Base-by-base conservation (phyloP, 1,140 invertebrate species). In the Yoshiicerus persimilis region DNA sequence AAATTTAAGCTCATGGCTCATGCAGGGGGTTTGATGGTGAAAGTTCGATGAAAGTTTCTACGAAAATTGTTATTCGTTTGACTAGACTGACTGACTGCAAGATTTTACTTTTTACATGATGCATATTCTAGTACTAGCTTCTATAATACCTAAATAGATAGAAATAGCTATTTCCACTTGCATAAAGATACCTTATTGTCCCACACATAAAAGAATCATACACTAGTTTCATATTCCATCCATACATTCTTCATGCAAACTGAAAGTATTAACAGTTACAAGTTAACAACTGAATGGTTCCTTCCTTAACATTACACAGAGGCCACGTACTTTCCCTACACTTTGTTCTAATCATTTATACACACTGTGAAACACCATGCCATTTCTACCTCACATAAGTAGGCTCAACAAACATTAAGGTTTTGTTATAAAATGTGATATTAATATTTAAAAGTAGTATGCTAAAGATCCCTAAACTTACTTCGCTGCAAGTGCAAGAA, bases 1-100 rank as follows among this genome's bases (percentile, higher is more conserved):
- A 80, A 80, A 80, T 80, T 80, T 80, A 80, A 80, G 75, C 75
- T 80, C 75, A 80, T 80, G 75, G 75, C 75, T 80, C 75, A 80
- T 80, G 75, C 75, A 80, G 75, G 75, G 64, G 75, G 75, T 38
- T 80, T 80, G 75, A 80, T 80, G 75, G 75, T 38, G 75, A 80
- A 80, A 80, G 75, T 80, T 80, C 20, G 75, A 1, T 80, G 75
- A 80, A 80, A 80, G 32, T 80, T 80, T 38, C 34, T n/a, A 8
- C n/a, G 75, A 80, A 80, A 80, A 80, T 80, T 80, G 75, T 80
- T 80, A 80, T 80, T 80, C 32, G 34, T 80, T 36, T 80, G 34
- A 80, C 32, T 80, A 34, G 75, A 80, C 66, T 70, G 75, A 36
- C 20, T 38, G 30, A 80, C 27, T 80, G 70, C 11, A 80, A 23